These are phyloP conservation scores for Etheostoma nigrum DNA, from an alignment of 2,797 vertebrate species.

Conservation along the genomic window DNA sequence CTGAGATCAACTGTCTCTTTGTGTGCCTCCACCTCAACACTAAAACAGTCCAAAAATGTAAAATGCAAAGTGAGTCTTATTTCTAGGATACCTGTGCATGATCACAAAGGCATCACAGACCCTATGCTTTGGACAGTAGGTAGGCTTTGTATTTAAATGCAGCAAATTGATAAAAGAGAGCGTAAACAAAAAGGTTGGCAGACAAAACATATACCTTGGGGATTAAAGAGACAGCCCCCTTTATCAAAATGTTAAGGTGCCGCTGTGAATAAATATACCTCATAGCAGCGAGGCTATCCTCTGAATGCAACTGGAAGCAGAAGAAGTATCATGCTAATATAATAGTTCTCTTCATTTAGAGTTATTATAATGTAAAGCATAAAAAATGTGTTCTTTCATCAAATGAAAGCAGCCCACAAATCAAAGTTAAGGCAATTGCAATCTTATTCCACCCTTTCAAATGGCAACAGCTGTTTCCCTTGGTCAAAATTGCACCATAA, in stretches of 20 bases:
- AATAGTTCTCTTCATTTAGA: conserved; percentile 63
- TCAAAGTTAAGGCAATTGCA: conserved; percentile 87
- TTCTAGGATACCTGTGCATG: neutral
- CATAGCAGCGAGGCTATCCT: conserved; percentile 64
- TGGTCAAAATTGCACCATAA: conserved; percentile 82
- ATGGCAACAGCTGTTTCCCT: conserved; percentile 86
- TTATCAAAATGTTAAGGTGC: conserved; percentile 32
- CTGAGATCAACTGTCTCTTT: neutral
- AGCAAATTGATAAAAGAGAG: conserved; percentile 4
- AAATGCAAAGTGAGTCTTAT: neutral
- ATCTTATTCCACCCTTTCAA: conserved; percentile 81
- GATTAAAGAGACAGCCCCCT: conserved; percentile 35
- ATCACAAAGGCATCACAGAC: neutral
- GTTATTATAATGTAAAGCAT: conserved; percentile 77
- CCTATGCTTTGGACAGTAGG: conserved; percentile 2
- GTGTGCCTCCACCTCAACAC: neutral
- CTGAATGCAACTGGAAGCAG: conserved; percentile 56
- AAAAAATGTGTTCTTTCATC: conserved; percentile 77
- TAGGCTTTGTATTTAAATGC: conserved; percentile 33
- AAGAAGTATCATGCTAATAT: conserved; percentile 57
- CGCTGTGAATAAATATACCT: conserved; percentile 49
- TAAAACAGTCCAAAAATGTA: neutral
- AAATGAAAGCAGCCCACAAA: conserved; percentile 82
- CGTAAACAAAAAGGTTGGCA: conserved; percentile 13
- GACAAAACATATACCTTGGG: conserved; percentile 27